A percentile compares a stretch with the other conserved stretches of the same genome.
Evolutionary conservation across 2,113 vertebrate genomes (phyloP).

Genomic region (Elanus axillaris): DNA sequence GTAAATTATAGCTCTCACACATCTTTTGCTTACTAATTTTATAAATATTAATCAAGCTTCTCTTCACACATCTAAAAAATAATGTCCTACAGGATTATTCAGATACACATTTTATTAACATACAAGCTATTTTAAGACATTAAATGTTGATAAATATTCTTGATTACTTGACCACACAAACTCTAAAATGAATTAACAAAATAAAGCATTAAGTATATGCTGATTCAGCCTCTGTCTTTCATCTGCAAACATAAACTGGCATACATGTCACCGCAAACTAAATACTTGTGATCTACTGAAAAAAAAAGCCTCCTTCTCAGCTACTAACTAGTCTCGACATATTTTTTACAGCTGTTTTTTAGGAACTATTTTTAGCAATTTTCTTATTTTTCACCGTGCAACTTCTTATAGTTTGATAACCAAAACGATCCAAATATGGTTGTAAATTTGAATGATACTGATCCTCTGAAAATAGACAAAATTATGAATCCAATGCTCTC

Average conservation of each 20-base stretch:
- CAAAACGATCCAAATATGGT: not conserved
- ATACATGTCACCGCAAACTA: not conserved
- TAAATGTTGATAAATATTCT: not conserved
- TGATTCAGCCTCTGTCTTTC: not conserved
- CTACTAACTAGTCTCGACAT: not conserved
- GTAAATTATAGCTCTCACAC: not conserved
- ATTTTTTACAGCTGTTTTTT: not conserved
- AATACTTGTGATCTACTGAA: not conserved
- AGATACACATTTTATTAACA: not conserved
- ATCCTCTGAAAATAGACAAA: not conserved
- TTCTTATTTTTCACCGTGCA: not conserved
- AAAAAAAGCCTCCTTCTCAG: not conserved
- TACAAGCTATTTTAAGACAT: not conserved
- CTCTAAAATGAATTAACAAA: not conserved
- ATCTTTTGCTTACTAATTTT: not conserved
- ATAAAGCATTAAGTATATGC: not conserved
- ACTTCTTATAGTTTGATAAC: not conserved
- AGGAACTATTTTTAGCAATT: not conserved
- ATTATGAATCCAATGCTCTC: not conserved
- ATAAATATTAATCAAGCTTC: not conserved
- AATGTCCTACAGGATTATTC: not conserved
- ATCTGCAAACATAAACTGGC: not conserved
- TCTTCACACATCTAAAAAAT: not conserved
- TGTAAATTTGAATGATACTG: not conserved
- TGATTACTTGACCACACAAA: not conserved